Percentiles rank a stretch among this genome's conserved stretches.
Conservation (phyloP, 2,113 vertebrate genomes). For the Urocitellus parryii region DNA sequence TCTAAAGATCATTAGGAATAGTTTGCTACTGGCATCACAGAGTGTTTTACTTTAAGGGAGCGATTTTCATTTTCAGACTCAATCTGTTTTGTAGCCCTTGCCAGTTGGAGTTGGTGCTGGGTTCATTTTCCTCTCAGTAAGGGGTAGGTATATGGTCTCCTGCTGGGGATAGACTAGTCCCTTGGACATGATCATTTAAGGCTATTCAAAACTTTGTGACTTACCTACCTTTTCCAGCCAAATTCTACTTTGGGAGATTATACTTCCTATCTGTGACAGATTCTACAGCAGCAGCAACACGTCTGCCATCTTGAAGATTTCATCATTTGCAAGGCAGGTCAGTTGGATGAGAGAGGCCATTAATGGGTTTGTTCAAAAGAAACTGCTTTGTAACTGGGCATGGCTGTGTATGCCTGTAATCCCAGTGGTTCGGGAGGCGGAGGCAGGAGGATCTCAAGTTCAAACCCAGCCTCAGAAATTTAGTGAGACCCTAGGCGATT, state of each 20-base stretch:
- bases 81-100: constrained; percentile 54
- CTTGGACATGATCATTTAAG: constrained; percentile 34
- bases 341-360: not conserved
- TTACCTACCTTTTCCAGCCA: not conserved
- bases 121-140: constrained; percentile 39
- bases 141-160: not conserved
- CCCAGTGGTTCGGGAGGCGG: too few species aligned
- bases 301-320: not conserved
- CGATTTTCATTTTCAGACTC: constrained; percentile 43
- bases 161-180: not conserved
- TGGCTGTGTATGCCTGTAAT: too few species aligned
- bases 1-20: not conserved
- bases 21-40: not conserved
- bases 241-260: not conserved
- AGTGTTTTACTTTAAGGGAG: constrained; percentile 56
- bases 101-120: not conserved
- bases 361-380: constrained; percentile 52
- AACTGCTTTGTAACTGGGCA: not conserved
- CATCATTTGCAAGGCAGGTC: not conserved
- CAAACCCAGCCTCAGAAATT: too few species aligned
- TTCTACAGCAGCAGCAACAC: not conserved
- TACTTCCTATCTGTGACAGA: not conserved
- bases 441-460: too few species aligned
- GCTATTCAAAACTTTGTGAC: not conserved
- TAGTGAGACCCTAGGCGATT: too few species aligned